Percentiles rank a stretch among this genome's conserved stretches.
phyloP scores from a whole-genome alignment of 1,140 invertebrate genomes.

The Zaprionus lachaisei region DNA sequence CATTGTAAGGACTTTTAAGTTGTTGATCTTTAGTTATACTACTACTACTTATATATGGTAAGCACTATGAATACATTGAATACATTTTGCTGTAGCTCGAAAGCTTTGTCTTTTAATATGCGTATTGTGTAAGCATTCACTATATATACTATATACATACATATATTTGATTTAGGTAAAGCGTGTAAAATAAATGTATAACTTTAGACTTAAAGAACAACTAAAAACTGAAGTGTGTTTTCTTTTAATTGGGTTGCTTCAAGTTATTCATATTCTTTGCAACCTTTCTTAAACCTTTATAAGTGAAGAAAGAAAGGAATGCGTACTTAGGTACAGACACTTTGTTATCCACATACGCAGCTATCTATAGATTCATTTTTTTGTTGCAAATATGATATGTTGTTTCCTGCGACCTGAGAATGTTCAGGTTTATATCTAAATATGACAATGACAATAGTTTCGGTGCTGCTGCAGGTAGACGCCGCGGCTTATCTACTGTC shows the following conservation, averaged over 20 bases:
- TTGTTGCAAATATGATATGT: too few relatives aligned
- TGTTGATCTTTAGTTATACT: conserved; percentile 56
- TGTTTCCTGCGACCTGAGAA: too few relatives aligned
- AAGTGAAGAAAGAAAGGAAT: too few relatives aligned
- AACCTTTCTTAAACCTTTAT: too few relatives aligned
- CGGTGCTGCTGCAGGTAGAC: too few relatives aligned
- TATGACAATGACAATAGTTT: too few relatives aligned
- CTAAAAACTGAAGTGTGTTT: conserved; percentile 30
- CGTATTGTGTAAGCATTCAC: conserved; percentile 58
- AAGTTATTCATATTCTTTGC: too few relatives aligned
- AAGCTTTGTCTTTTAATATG: conserved; percentile 48
- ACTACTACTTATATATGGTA: conserved; percentile 13
- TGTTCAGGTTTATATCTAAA: too few relatives aligned
- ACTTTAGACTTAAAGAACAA: conserved; percentile 66
- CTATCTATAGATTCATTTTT: too few relatives aligned
- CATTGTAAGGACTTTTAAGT: conserved; percentile 21
- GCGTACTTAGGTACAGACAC: too few relatives aligned
- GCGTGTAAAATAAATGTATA: conserved; percentile 72
- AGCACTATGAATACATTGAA: conserved; percentile 9
- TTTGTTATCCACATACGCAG: too few relatives aligned
- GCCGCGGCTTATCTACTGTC: too few relatives aligned
- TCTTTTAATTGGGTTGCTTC: not conserved
- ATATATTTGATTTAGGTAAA: conserved; percentile 60
- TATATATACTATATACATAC: conserved; percentile 42
- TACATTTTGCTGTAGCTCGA: conserved; percentile 36